A percentile compares a stretch with the other conserved stretches of the same genome.
Evolutionary conservation across 2,888 invertebrate species (phyloP).

Genomic region (Trilocha varians): DNA sequence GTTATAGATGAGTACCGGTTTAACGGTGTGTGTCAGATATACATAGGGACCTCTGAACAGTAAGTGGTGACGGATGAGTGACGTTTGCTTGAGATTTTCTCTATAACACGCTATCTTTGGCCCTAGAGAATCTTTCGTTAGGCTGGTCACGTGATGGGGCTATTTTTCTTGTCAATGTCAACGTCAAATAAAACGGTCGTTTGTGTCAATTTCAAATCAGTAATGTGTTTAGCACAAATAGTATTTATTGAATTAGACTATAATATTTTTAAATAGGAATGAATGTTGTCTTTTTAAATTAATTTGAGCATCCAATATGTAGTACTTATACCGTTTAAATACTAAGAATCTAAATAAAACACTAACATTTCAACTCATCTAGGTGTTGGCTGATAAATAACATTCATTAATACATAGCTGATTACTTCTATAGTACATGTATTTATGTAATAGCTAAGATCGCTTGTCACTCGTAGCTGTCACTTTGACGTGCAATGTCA

Average conservation of each 20-base stretch:
- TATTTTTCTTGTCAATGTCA: too few species aligned
- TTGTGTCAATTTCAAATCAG: too few species aligned
- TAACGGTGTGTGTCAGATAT: constrained; percentile 33
- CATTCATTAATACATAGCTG: neutral
- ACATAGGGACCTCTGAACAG: constrained; percentile 32
- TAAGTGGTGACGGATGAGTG: constrained; percentile 24
- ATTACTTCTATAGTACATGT: neutral
- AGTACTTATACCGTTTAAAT: neutral
- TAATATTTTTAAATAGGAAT: too few species aligned
- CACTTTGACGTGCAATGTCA: neutral
- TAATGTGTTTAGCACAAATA: too few species aligned
- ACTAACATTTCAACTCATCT: neutral
- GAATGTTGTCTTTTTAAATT: too few species aligned
- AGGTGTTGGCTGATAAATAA: constrained; percentile 26
- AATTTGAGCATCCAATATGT: too few species aligned
- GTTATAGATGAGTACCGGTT: constrained; percentile 37
- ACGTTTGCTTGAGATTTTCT: neutral
- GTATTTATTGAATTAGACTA: too few species aligned
- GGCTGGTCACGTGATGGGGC: too few species aligned
- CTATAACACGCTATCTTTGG: too few species aligned
- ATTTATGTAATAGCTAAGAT: constrained; percentile 15
- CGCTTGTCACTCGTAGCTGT: constrained; percentile 14
- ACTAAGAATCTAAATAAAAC: too few species aligned
- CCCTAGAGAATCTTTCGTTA: too few species aligned
- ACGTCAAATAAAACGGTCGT: too few species aligned